Evolutionary conservation across 2,113 vertebrate genomes (phyloP), one percentile per base, ranked within the genome.

Genomic region (Mormyrus lacerda): DNA sequence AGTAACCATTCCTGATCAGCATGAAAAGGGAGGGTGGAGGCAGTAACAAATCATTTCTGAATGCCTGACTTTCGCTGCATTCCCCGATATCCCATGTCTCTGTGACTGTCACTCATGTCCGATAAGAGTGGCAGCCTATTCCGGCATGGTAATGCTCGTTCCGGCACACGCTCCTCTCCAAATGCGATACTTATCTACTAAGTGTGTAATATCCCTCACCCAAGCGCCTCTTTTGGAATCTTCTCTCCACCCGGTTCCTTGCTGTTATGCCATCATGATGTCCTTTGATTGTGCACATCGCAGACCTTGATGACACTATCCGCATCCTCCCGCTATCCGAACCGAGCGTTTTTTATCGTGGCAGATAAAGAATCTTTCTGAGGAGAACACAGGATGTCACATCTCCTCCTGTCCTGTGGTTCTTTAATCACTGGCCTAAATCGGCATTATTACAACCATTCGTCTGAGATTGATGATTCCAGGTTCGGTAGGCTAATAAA

Each of bases 351-450:
- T 11, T 47, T 19, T n/a, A n/a, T 87, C 55, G 4, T 6, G 2
- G 27, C 4, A 31, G 50, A 10, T 27, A 9, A n/a, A 65, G 9
- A 21, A 58, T 55, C n/a, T 39, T 17, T 50, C 27, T 7, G 31
- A 87, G 42, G 39, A 42, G 53, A 45, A 45, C 35, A 87, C 21
- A 42, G 35, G n/a, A 65, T 87, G 39, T 65, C 87, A 61, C 19
- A 87, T 87, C 53, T 45, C 53, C 39, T 44, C 31, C 15, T 19
- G 19, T 13, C 10, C 8, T 45, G 21, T 0, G 58, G 39, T 39
- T 87, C 55, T 45, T 65, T 87, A 65, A 87, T 87, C 87, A 65
- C 55, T 45, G 21, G 53, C 53, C 39, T 65, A 65, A 87, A 87
- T 61, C 35, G 55, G 39, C 87, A 87, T 87, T 51, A 65, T 65